Conservation (phyloP, 1,140 invertebrate genomes). For the Agrypnia vestita region DNA sequence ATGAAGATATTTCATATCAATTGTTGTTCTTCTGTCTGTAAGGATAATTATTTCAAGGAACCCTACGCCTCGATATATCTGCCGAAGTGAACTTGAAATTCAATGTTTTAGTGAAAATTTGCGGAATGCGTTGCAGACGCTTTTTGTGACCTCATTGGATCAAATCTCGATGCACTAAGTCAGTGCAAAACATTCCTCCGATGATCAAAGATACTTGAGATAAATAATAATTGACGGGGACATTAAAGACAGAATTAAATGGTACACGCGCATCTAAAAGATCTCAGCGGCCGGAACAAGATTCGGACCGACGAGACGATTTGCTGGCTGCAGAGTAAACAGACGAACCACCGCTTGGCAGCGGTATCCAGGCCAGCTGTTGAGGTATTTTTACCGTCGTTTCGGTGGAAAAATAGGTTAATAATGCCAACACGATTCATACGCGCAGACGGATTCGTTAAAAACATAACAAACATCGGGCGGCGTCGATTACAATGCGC, state of each 20-base stretch:
- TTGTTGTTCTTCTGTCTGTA: too few relatives aligned
- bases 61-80: too few relatives aligned
- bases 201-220: constrained; percentile 4
- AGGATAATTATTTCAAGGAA: too few relatives aligned
- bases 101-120: too few relatives aligned
- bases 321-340: not conserved
- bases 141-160: too few relatives aligned
- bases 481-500: not conserved
- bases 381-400: constrained; percentile 26
- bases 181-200: too few relatives aligned
- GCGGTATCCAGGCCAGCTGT: constrained; percentile 34
- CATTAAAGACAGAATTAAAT: not conserved
- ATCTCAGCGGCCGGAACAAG: too few relatives aligned
- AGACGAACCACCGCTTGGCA: not conserved
- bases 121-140: too few relatives aligned
- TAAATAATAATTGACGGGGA: not conserved
- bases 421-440: not conserved
- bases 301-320: too few relatives aligned
- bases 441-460: not conserved
- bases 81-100: too few relatives aligned
- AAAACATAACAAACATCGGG: constrained; percentile 3
- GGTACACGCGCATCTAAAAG: not conserved
- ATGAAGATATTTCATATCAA: too few relatives aligned
- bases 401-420: constrained; percentile 17
- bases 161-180: too few relatives aligned